Evolutionary conservation across 2,113 vertebrate species (phyloP), one percentile per base, ranked within the genome.

Genomic region (Lepus timidus): DNA sequence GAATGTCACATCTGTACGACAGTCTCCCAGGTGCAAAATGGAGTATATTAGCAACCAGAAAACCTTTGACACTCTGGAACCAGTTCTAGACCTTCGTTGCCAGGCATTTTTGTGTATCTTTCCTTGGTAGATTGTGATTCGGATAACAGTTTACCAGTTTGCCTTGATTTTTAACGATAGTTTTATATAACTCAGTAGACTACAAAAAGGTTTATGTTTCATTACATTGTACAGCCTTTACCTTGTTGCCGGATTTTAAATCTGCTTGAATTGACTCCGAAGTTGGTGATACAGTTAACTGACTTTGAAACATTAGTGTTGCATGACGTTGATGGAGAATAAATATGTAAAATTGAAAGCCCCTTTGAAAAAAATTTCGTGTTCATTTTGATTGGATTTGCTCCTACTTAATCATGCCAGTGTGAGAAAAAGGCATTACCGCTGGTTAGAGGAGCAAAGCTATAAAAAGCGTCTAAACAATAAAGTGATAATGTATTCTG

Each of bases 1-100:
- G 52, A 92, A n/a, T 92, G 90, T 92, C 68, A 81, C 55, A 82
- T 23, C n/a, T 83, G 31, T 81, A 67, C 90, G 91, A 88, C 17
- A 55, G 3, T 75, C 13, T 49, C 71, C 88, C 52, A 80, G 78
- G 64, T 94, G 33, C 52, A 17, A 81, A 74, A 70, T 92, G 51
- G 62, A 70, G 4, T 83, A 39, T 78, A 55, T 49, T 88, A 79
- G 49, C 64, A 89, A 79, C 49, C 49, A 87, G 68, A 88, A 87
- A 88, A 79, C 14, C 17, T 88, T 88, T 89, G 51, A 80, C 31
- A 71, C 33, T 25, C 22, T 74, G 70, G 79, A 94, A 67, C 27
- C 85, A 71, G 13, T 71, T 78, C 39, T 85, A 88, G 58, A 74
- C 16, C 36, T 74, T 83, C 51, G 13, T 83, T 82, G 74, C 62